phyloP scores from a whole-genome alignment of 2,797 vertebrate genomes.

The Phalloptychus januarius region DNA sequence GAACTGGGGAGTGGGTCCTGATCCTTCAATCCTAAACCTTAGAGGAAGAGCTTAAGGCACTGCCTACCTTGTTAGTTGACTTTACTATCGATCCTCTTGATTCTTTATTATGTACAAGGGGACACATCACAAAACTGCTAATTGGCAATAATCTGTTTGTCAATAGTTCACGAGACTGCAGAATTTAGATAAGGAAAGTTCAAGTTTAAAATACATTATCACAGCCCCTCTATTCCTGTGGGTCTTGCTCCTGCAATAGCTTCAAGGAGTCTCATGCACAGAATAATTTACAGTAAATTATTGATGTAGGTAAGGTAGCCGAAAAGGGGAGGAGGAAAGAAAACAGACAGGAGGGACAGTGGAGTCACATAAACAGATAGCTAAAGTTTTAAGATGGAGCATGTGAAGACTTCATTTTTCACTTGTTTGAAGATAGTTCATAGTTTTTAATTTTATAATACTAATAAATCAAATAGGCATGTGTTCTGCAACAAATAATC shows the following conservation, averaged over 20 bases:
- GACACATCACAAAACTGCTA: slow-evolving; percentile 86
- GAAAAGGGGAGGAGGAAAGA: slow-evolving; percentile 59
- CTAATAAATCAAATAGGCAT: background rate
- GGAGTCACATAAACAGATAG: slow-evolving; percentile 29
- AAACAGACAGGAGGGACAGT: slow-evolving; percentile 65
- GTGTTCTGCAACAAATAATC: background rate
- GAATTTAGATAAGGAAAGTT: slow-evolving; percentile 87
- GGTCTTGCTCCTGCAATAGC: slow-evolving; percentile 70
- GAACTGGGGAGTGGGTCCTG: slow-evolving; percentile 25
- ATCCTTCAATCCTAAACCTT: slow-evolving; percentile 42
- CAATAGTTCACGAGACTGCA: slow-evolving; percentile 83
- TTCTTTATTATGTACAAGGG: slow-evolving; percentile 86
- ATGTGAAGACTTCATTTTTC: background rate
- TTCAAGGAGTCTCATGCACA: slow-evolving; percentile 73
- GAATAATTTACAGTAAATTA: slow-evolving; percentile 78
- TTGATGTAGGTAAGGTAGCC: slow-evolving; percentile 54
- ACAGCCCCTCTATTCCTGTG: slow-evolving; percentile 61
- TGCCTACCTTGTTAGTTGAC: slow-evolving; percentile 76
- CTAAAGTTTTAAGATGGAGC: slow-evolving; percentile 42
- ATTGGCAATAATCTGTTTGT: slow-evolving; percentile 89
- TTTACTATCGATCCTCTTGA: slow-evolving; percentile 79
- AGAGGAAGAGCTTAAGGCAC: slow-evolving; percentile 66
- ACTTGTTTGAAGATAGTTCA: background rate
- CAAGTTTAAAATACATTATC: slow-evolving; percentile 84
- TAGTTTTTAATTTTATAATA: background rate